These are phyloP conservation scores for Drosophila truncata DNA, from an alignment of 1,140 invertebrate species.

Conservation along the genomic window DNA sequence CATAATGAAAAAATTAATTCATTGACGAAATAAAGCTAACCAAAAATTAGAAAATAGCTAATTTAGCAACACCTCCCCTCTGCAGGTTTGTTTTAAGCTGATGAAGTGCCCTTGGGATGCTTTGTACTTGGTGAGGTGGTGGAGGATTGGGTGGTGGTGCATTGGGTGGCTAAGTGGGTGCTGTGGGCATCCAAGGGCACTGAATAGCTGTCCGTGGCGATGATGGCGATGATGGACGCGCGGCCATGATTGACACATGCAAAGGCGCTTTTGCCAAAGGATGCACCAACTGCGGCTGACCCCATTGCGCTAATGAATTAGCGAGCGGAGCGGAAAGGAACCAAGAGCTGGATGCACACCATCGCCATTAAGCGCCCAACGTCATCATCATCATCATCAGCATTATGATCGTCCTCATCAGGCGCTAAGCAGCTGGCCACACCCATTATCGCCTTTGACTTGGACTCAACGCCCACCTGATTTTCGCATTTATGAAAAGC, in stretches of 20 bases:
- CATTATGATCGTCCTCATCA: slow-evolving; percentile 1
- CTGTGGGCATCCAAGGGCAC: slow-evolving; percentile 7
- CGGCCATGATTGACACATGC: slow-evolving; percentile 53
- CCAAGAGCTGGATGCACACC: slow-evolving; percentile 28
- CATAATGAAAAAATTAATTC: not conserved
- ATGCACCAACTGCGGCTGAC: slow-evolving; percentile 38
- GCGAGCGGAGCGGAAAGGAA: slow-evolving; percentile 11
- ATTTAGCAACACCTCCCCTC: not conserved
- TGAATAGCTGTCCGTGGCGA: slow-evolving; percentile 21
- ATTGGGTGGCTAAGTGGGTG: not conserved
- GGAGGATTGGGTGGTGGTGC: not conserved
- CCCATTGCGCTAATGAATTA: slow-evolving; percentile 54
- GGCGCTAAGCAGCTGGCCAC: slow-evolving; percentile 20
- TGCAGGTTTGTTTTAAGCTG: slow-evolving; percentile 39
- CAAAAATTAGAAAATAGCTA: slow-evolving; percentile 2
- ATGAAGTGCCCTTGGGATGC: slow-evolving; percentile 39
- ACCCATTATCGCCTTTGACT: slow-evolving; percentile 20
- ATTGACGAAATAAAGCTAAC: not conserved
- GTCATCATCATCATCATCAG: slow-evolving; percentile 12
- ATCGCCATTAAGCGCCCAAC: slow-evolving; percentile 26
- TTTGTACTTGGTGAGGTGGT: not conserved
- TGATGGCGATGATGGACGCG: slow-evolving; percentile 21
- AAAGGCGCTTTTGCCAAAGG: slow-evolving; percentile 35
- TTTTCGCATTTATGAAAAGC: slow-evolving; percentile 9
- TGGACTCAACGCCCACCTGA: slow-evolving; percentile 21